A percentile compares a stretch with the other conserved stretches of the same genome.
These are phyloP conservation scores for Hipposideros larvatus DNA, from an alignment of 2,797 vertebrate genomes.

Conservation along the genomic window DNA sequence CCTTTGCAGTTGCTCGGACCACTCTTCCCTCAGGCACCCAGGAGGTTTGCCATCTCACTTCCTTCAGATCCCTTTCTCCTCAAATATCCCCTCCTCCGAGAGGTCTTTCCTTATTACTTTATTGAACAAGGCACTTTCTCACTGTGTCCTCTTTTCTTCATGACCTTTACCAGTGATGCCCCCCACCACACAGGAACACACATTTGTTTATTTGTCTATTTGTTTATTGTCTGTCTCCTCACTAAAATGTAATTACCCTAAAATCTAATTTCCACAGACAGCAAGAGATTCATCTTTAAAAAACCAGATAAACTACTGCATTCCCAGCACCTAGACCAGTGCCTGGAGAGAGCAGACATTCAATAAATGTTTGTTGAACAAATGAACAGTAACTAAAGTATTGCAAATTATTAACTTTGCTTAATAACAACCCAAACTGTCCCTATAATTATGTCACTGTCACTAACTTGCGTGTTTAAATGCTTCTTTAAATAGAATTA, in stretches of 20 bases:
- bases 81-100: neutral
- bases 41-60: neutral
- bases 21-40: neutral
- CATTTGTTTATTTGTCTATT: neutral
- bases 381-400: neutral
- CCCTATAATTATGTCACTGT: neutral
- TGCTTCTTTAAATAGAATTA: neutral
- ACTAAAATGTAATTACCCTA: neutral
- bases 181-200: neutral
- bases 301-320: neutral
- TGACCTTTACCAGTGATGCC: neutral
- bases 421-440: neutral
- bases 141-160: neutral
- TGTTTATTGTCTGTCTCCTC: neutral
- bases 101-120: neutral
- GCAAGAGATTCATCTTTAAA: neutral
- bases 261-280: neutral
- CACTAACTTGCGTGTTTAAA: neutral
- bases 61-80: neutral
- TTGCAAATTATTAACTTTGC: slow-evolving; percentile 5
- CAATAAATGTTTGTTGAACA: neutral
- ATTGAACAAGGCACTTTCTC: neutral
- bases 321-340: neutral
- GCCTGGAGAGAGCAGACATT: neutral
- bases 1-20: neutral